A percentile compares a stretch with the other conserved stretches of the same genome.
Conservation (phyloP, 2,888 invertebrate species). For the Drosophila mettleri region DNA sequence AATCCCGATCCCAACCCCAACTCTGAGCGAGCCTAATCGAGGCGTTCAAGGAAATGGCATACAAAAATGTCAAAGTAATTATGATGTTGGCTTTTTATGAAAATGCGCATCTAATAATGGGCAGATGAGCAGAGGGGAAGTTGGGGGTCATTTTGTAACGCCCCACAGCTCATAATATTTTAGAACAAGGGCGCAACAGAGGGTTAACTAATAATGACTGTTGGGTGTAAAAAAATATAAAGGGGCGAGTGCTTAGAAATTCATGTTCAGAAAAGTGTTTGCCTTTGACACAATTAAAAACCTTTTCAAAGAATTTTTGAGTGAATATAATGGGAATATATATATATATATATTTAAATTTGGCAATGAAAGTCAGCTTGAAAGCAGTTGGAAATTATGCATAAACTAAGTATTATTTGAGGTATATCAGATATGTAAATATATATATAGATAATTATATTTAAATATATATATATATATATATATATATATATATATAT, state of each 20-base stretch:
- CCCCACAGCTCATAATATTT: slow-evolving; percentile 45
- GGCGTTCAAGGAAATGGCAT: slow-evolving; percentile 45
- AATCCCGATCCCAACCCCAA: slow-evolving; percentile 2
- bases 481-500: too few relatives aligned
- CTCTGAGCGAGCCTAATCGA: slow-evolving; percentile 2
- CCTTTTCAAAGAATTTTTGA: not conserved
- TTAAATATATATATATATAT: too few relatives aligned
- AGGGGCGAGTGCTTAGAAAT: not conserved
- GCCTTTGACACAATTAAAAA: slow-evolving; percentile 1
- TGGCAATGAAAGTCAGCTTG: too few relatives aligned
- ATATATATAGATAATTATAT: too few relatives aligned
- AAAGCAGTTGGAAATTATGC: too few relatives aligned
- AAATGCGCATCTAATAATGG: slow-evolving; percentile 38
- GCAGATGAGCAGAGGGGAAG: too few relatives aligned
- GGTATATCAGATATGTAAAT: too few relatives aligned
- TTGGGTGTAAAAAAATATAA: not conserved
- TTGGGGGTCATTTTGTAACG: slow-evolving; percentile 35
- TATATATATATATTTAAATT: too few relatives aligned
- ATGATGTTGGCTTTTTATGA: slow-evolving; percentile 73
- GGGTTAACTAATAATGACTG: slow-evolving; percentile 38
- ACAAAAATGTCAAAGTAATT: slow-evolving; percentile 73
- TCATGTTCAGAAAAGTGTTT: not conserved
- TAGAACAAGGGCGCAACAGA: slow-evolving; percentile 37
- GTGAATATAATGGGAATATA: not conserved
- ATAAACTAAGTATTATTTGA: too few relatives aligned